Base-by-base conservation (phyloP, 2,797 vertebrate species). In the Enteromius paludinosus region DNA sequence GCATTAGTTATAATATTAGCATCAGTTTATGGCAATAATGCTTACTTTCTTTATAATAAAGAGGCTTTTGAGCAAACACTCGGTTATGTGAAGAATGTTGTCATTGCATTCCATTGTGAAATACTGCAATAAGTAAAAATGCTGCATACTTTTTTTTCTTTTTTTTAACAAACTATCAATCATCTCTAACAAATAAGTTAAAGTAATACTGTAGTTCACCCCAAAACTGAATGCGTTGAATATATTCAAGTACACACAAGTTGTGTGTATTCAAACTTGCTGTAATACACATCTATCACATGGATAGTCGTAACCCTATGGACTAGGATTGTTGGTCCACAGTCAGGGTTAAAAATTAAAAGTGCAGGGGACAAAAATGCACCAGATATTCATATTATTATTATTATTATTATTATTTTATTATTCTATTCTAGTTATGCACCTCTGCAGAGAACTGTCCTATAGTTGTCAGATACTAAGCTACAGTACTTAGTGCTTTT, bases 21-120 rank as follows among this genome's bases (percentile, higher is more conserved):
- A 30, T 62, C 14, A n/a, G 64, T 4, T 15, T 8, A 52, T 64
- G 3, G 52, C 18, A 45, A 18, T 11, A 23, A 66, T 14, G n/a
- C 45, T 54, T 18, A 47, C 62, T 64, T 38, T 72, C 30, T 14
- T 45, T 2, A 35, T 81, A 25, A 52, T 20, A 38, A 35, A 74
- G 71, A 66, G 17, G 23, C 33, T 74, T 65, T 66, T 47, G 74
- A 52, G 45, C n/a, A 28, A 66, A 25, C 7, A 74, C 30, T 28
- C 47, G 3, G 14, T 30, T 65, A 65, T 65, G 59, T 82, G 61
- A 66, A 68, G 71, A 82, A 82, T 28, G 17, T 65, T 66, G 70
- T 41, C 7, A 8, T 62, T 35, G 17, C 30, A 64, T 35, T n/a
- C 20, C 79, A 49, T 72, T 35, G 70, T 52, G 4, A 73, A 81